Base-by-base conservation (phyloP, 2,113 vertebrate species). In the Psilopsiagon aurifrons region DNA sequence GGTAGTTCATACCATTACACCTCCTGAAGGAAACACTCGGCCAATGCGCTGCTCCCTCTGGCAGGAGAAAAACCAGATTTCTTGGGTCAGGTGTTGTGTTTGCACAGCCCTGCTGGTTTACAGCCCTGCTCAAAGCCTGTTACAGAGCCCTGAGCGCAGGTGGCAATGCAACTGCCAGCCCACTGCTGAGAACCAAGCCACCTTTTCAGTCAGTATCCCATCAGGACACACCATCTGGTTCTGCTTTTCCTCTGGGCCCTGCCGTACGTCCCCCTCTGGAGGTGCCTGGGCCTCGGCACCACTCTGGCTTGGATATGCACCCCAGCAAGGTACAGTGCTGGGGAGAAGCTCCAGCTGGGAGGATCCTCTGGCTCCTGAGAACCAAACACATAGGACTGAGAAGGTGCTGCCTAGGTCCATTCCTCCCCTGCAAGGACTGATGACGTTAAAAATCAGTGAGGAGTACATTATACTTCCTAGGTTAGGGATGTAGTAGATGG, bases 1-100 rank as follows among this genome's bases (percentile, higher is more conserved):
- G 92, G 93, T 95, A 95, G 92, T 96, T 96, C 83, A 83, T 95
- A 78, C 88, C 6, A 2, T 84, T 90, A 60, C 92, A 85, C 82
- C 82, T 92, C 93, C 77, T 54, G 55, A 91, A 89, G 78, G 49
- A 52, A 96, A 90, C 78, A 59, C 52, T 73, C 3, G 2, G 71
- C 59, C 93, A 80, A 88, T 78, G 83, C 13, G 4, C 1, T 0
- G 60, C 13, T 92, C 83, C 78, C 93, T 75, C 74, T 4, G 4
- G 79, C 0, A 0, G 64, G 51, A 88, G 79, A 43, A 77, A 90
- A 90, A 78, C 2, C 73, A 82, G 74, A 46, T 88, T 94, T 69
- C 77, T 78, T 35, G 41, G 57, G 44, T 78, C 89, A 82, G 74
- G 89, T 79, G 81, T 4, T 41, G 51, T 28, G 86, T 86, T 84